Percentiles rank a stretch among this genome's conserved stretches.
These are phyloP conservation scores for Phoenicopterus ruber DNA, from an alignment of 2,113 vertebrate genomes.

Conservation along the genomic window DNA sequence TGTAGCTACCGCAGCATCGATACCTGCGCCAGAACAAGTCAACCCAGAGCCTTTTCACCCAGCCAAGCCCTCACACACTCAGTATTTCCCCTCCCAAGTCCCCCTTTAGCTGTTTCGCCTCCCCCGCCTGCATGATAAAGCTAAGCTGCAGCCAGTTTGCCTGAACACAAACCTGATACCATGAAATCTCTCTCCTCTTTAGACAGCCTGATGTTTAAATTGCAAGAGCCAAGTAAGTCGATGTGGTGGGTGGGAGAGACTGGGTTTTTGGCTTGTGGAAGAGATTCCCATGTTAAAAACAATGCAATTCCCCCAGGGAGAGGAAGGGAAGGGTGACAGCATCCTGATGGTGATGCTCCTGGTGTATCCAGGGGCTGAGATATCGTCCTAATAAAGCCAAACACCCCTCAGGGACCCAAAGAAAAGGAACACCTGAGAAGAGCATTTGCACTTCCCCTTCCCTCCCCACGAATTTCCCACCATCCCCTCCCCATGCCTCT, in stretches of 20 bases:
- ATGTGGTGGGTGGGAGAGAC: background rate
- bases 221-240: background rate
- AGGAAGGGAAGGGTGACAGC: background rate
- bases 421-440: background rate
- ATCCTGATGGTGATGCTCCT: background rate
- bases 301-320: rapidly evolving
- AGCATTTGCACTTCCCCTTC: background rate
- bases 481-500: no score
- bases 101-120: background rate
- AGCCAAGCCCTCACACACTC: background rate
- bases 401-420: no score
- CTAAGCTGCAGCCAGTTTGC: background rate
- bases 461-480: no score
- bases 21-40: background rate
- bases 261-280: rapidly evolving
- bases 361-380: background rate
- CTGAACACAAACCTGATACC: background rate
- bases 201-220: slow-evolving; percentile 6
- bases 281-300: rapidly evolving
- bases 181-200: background rate
- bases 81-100: background rate
- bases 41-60: background rate
- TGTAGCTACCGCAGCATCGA: background rate
- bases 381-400: background rate
- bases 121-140: background rate